A percentile compares a stretch with the other conserved stretches of the same genome.
These are phyloP conservation scores for Alosa sapidissima DNA, from an alignment of 2,797 vertebrate species.

Conservation along the genomic window DNA sequence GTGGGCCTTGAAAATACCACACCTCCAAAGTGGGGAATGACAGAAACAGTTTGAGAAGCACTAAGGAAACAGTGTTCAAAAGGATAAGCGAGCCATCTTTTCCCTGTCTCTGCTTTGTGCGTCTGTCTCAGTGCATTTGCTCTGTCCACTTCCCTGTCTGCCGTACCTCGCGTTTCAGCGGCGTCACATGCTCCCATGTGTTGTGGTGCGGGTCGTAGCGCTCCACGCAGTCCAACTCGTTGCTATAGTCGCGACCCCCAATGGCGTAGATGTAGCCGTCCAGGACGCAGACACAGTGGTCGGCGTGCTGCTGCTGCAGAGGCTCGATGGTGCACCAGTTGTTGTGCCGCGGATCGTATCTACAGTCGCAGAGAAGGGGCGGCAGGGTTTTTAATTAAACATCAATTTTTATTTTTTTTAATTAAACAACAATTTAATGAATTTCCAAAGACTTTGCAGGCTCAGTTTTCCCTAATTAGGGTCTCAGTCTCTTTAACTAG, in stretches of 20 bases:
- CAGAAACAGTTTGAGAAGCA: too few relatives aligned
- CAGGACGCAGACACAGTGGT: constrained; percentile 90
- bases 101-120: background rate
- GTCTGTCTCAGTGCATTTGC: background rate
- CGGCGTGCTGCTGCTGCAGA: constrained; percentile 89
- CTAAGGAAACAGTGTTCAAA: too few relatives aligned
- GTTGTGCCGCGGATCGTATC: constrained; percentile 96
- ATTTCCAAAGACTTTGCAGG: too few relatives aligned
- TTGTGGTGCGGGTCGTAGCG: constrained; percentile 90
- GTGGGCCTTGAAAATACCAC: too few relatives aligned
- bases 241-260: constrained; percentile 91
- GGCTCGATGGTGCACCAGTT: constrained; percentile 90
- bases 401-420: too few relatives aligned
- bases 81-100: too few relatives aligned
- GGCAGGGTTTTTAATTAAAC: too few relatives aligned
- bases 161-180: constrained; percentile 87
- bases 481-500: too few relatives aligned
- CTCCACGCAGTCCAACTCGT: constrained; percentile 88
- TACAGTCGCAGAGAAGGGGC: constrained; percentile 52
- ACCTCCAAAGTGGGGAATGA: too few relatives aligned
- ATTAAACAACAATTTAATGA: too few relatives aligned
- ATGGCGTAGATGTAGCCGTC: constrained; percentile 87
- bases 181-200: constrained; percentile 86
- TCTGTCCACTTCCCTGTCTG: background rate
- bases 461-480: too few relatives aligned